These are phyloP conservation scores for Gallinago paraguaiae DNA, from an alignment of 2,113 vertebrate species.

Conservation along the genomic window DNA sequence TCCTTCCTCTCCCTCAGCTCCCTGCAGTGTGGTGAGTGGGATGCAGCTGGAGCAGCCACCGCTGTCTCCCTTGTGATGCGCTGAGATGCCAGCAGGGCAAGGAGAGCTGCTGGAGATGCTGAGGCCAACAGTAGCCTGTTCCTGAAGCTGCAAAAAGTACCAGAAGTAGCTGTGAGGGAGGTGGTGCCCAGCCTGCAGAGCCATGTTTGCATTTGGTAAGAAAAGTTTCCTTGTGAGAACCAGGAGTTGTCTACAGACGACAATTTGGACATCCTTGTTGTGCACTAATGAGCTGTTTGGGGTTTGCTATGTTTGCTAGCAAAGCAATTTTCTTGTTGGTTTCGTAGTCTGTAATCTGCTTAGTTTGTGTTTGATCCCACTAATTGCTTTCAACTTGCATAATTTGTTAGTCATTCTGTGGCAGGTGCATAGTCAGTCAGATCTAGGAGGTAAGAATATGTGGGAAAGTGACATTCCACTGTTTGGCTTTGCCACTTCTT, in stretches of 20 bases:
- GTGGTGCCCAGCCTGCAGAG: neutral
- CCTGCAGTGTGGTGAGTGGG: neutral
- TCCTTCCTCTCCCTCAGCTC: neutral
- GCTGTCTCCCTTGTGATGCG: fast-evolving
- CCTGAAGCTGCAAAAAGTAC: neutral
- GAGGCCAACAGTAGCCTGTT: neutral
- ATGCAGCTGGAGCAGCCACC: neutral
- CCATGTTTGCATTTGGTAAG: fast-evolving
- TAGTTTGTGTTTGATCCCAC: neutral
- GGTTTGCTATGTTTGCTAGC: neutral
- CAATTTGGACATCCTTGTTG: neutral
- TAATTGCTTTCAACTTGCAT: neutral
- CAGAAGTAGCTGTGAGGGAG: neutral
- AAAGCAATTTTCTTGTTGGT: neutral
- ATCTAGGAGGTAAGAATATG: neutral
- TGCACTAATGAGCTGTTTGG: neutral
- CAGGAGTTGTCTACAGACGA: neutral
- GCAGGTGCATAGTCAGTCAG: neutral
- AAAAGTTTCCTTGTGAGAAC: neutral
- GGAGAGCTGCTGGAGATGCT: neutral
- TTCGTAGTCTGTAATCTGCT: neutral
- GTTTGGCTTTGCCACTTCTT: neutral
- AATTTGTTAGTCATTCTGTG: neutral
- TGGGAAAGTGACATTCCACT: neutral
- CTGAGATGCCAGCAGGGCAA: neutral